phyloP scores from a whole-genome alignment of 1,140 invertebrate species.

The Monomorium pharaonis region DNA sequence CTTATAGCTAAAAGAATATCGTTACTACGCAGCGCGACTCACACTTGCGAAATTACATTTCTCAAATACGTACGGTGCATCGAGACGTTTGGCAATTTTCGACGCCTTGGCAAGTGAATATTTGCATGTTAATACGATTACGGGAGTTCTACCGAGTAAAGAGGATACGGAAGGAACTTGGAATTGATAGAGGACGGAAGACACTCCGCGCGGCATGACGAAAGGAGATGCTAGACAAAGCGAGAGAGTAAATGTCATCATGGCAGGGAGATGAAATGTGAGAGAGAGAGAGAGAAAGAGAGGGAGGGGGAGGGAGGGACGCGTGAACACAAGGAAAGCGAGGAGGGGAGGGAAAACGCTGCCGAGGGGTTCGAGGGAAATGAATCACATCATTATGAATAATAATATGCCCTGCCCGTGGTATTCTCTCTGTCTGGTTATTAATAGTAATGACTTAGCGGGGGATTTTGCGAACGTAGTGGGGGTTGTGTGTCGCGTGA shows the following conservation, averaged over 20 bases:
- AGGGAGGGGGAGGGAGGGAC: constrained; percentile 33
- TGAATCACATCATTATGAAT: constrained; percentile 80
- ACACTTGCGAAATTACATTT: constrained; percentile 56
- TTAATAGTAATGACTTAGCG: constrained; percentile 80
- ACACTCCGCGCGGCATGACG: background rate
- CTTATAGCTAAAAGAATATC: constrained; percentile 8
- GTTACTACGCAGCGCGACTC: constrained; percentile 19
- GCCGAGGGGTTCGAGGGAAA: constrained; percentile 71
- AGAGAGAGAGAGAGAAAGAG: constrained; percentile 41
- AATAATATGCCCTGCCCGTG: constrained; percentile 75
- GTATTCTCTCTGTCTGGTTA: constrained; percentile 75
- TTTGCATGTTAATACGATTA: constrained; percentile 80
- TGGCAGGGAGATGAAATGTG: constrained; percentile 14
- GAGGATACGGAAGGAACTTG: constrained; percentile 18
- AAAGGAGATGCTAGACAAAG: background rate
- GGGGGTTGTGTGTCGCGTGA: constrained; percentile 78
- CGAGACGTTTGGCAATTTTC: constrained; percentile 59
- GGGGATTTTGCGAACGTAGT: constrained; percentile 68
- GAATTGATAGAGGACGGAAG: constrained; percentile 1
- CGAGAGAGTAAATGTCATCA: background rate
- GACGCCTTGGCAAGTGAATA: constrained; percentile 75
- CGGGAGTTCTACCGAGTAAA: constrained; percentile 42
- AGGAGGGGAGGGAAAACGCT: constrained; percentile 46
- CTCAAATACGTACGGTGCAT: constrained; percentile 27
- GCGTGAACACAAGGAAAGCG: constrained; percentile 58